Evolutionary conservation across 1,140 invertebrate genomes (phyloP), one percentile per base, ranked within the genome.

Genomic region (Riptortus pedestris): DNA sequence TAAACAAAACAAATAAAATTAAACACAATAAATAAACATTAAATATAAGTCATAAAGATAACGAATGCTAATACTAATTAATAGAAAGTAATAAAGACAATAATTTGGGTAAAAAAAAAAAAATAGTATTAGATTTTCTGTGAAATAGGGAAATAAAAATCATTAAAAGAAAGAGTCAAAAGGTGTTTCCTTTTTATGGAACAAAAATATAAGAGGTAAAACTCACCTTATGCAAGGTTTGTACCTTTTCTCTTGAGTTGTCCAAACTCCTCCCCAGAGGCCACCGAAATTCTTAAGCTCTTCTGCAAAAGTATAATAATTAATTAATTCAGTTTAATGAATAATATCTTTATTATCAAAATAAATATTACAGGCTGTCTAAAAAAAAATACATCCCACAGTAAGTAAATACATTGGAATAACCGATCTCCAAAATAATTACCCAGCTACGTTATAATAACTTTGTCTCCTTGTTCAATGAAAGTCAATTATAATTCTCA

Each of bases 181-280:
- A 9, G 7, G 16, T 16, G 33, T 38, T 9, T 9, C 16, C 16
- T 38, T 38, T 18, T 18, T 9, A 9, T 18, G 7, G 24, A 9
- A 52, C 48, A 24, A 18, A 7, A 9, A 7, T 18, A 20, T 9
- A 52, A 18, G 18, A 11, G n/a, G 48, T 9, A 20, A 28, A 20
- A 3, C 58, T 60, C 29, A 60, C 58, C 31, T 60, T 7, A 60
- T 60, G 24, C 58, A 60, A 60, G 58, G 58, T 2, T 29, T 12
- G 38, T 60, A 60, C 9, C 58, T 28, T 11, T 18, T 28, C n/a
- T 60, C 58, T 28, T 28, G 18, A 12, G 58, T 33, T 20, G 29
- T 33, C 18, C 58, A 31, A 38, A 60, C 16, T 3, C 31, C 31
- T 2, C 58, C 58, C 58, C 58, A 60, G 20, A 60, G 27, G 20